Evolutionary conservation across 2,888 invertebrate genomes (phyloP), one percentile per base, ranked within the genome.

Genomic region (Elmis aenea): DNA sequence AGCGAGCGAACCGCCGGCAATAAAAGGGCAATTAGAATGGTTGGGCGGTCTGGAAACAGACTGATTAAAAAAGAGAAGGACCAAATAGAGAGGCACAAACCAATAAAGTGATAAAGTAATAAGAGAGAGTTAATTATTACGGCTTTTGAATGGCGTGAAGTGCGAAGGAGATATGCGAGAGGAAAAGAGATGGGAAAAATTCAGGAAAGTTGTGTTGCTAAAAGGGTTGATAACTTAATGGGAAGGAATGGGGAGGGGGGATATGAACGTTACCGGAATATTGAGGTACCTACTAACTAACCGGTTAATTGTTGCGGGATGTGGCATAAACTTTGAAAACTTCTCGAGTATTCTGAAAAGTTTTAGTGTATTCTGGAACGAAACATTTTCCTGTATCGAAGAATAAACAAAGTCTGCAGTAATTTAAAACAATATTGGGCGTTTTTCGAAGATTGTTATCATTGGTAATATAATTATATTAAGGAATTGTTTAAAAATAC

Each of bases 51-150:
- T 64, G 62, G 61, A 59, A 64, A 64, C 63, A 62, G 62, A 58
- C 59, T 64, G 64, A 64, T 65, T 65, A 65, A 66, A 65, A 66
- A 66, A 65, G 64, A 65, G 63, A 65, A 61, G 61, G 61, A 59
- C 61, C 59, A 61, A 61, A 62, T 58, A 62, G 63, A 62, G 62
- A 61, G 60, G 61, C 64, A 61, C 64, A 65, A 64, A 64, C 64
- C 64, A 65, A 65, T 64, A 66, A 64, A 64, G 65, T 65, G 64
- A 64, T 65, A 64, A 44, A 44, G 44, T 40, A 42, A 42, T 42
- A 42, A 61, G 62, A 62, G 62, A 62, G 59, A 64, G 62, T 65
- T 65, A 65, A 65, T 65, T 65, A 64, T 62, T 56, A 50, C 55
- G 45, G 50, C 51, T 50, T 44, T 39, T 40, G 47, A 35, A 35